Evolutionary conservation across 2,888 invertebrate species (phyloP).

Genomic region (Crioceris asparagi): DNA sequence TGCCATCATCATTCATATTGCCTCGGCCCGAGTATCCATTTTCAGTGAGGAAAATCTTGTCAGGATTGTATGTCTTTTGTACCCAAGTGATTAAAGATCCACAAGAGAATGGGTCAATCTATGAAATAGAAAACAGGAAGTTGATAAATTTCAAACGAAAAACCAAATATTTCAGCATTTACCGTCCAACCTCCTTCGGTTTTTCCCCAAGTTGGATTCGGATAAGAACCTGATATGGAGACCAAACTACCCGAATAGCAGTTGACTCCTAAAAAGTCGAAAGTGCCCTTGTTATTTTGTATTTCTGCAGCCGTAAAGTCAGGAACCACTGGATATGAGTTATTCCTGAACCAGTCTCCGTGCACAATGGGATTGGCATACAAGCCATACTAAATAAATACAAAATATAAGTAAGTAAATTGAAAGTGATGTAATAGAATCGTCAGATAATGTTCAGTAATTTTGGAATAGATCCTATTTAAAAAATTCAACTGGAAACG

Average conservation of each 20-base stretch:
- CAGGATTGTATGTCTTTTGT: conserved; percentile 46
- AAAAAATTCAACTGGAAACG: too few species aligned
- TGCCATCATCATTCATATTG: conserved; percentile 42
- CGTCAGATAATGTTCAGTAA: too few species aligned
- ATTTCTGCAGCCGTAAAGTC: conserved; percentile 49
- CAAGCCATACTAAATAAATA: conserved; percentile 19
- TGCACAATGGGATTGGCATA: conserved; percentile 47
- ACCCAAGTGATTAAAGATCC: conserved; percentile 52
- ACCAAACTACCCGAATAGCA: conserved; percentile 7
- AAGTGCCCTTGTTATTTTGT: conserved; percentile 46
- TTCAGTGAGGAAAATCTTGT: conserved; percentile 48
- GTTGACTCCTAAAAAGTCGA: conserved; percentile 12
- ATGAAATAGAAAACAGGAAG: too few species aligned
- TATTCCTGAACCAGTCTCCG: conserved; percentile 51
- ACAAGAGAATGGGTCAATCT: too few species aligned
- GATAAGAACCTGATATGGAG: too few species aligned
- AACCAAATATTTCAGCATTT: too few species aligned
- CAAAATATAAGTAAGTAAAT: too few species aligned
- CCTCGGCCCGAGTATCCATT: conserved; percentile 46
- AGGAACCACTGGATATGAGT: conserved; percentile 57
- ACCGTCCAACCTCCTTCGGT: too few species aligned
- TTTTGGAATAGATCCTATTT: too few species aligned
- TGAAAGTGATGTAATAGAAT: too few species aligned
- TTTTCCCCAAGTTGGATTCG: too few species aligned
- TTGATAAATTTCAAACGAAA: too few species aligned